Base-by-base conservation (phyloP, 2,797 vertebrate species). In the Myripristis murdjan region DNA sequence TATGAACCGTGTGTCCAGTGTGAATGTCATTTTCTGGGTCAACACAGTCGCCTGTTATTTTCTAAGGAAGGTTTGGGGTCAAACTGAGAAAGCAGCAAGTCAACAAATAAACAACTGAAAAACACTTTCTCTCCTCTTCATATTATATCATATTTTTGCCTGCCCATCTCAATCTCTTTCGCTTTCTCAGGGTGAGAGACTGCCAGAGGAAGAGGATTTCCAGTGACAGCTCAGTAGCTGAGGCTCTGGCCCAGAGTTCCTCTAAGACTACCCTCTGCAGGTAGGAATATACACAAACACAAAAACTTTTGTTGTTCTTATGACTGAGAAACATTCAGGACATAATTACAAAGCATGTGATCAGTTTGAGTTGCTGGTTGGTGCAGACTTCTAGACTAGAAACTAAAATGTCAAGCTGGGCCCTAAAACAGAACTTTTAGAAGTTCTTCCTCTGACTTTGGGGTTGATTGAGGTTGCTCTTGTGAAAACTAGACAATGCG, bases 201-300 rank as follows among this genome's bases (percentile, higher is more conserved):
- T 58, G 70, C 37, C 87, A 79, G 63, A 86, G 79, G 83, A 90
- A 86, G 78, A 83, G 82, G 51, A 57, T 84, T 5, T 92, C 86
- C 49, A 87, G 87, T 6, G 78, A 91, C 67, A 84, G 82, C 39
- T 89, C 83, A 0, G 79, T 84, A 70, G 22, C 55, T 0, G 83
- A 88, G 0, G 76, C 64, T 43, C 47, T 87, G 52, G 77, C 58
- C 10, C 82, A 82, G 62, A 76, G 51, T 65, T 73, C 83, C 31
- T 61, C 79, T 0, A 89, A 91, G 63, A 73, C 81, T 1, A 46
- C 72, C 52, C 84, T 91, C 71, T 88, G 79, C 90, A 92, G 91
- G 93, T 92, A 81, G 4, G 4, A 33, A 7, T 73, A 66, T 37
- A 41, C 33, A 22, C 22, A 26, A 20, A 24, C 20, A 49, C 47